Conservation (phyloP, 2,888 invertebrate species). For the Euplexia lucipara region DNA sequence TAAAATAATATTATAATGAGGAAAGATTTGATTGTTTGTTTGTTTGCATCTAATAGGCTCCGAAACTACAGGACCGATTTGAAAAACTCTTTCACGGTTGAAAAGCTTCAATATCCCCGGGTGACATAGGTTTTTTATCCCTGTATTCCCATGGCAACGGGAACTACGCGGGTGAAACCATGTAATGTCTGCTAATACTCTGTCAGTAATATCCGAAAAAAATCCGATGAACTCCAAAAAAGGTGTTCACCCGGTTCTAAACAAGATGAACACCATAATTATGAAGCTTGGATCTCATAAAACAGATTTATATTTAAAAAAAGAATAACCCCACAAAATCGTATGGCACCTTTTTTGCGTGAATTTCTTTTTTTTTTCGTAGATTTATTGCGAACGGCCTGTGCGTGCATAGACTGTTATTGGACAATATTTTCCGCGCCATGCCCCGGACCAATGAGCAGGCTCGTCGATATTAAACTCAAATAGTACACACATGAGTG, state of each 20-base stretch:
- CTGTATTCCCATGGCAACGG: no score
- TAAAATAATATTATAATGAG: no score
- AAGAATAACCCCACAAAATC: conserved; percentile 47
- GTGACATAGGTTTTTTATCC: no score
- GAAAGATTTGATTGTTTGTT: no score
- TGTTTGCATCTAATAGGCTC: no score
- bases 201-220: no score
- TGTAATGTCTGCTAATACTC: no score
- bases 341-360: conserved; percentile 42
- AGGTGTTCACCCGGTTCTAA: conserved; percentile 4
- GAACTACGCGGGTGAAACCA: no score
- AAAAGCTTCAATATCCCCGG: no score
- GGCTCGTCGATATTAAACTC: conserved; percentile 58
- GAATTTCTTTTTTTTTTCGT: conserved; percentile 38
- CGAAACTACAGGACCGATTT: no score
- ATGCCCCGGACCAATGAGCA: conserved; percentile 58
- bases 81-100: no score
- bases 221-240: neutral
- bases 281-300: conserved; percentile 46
- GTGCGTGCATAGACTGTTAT: conserved; percentile 62
- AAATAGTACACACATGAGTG: conserved; percentile 54
- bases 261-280: conserved; percentile 47
- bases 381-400: conserved; percentile 59
- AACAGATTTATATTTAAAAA: conserved; percentile 50
- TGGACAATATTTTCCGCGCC: conserved; percentile 60